Percentiles rank a stretch among this genome's conserved stretches.
These are phyloP conservation scores for Premnoplex brunnescens DNA, from an alignment of 2,797 vertebrate genomes.

Conservation along the genomic window DNA sequence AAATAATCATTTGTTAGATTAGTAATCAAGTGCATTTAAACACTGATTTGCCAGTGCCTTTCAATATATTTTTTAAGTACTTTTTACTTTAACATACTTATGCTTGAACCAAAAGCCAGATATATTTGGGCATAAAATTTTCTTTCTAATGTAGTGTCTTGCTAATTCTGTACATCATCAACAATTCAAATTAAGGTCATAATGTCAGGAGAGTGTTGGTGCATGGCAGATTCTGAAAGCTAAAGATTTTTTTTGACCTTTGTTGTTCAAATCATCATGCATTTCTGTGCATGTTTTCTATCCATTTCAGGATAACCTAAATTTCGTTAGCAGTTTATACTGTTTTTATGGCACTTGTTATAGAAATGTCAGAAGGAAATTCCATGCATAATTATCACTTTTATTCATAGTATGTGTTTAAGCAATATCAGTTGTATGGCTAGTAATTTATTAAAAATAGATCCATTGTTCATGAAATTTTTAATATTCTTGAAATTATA, in stretches of 20 bases:
- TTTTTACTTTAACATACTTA: background rate
- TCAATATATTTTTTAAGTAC: background rate
- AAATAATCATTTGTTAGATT: background rate
- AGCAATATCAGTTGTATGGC: background rate
- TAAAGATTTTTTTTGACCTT: background rate
- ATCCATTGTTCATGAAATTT: background rate
- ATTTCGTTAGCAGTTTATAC: background rate
- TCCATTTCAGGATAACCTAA: background rate
- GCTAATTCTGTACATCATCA: background rate
- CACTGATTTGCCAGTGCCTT: background rate
- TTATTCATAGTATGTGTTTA: background rate
- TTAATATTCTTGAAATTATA: background rate
- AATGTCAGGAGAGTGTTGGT: background rate
- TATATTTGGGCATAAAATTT: background rate
- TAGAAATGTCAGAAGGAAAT: background rate
- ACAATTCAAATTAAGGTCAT: background rate
- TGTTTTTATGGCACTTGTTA: background rate
- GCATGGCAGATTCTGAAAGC: background rate
- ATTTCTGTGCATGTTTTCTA: background rate
- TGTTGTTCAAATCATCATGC: background rate
- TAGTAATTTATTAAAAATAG: background rate
- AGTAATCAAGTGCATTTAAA: slow-evolving; percentile 1
- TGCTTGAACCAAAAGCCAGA: background rate
- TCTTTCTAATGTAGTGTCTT: background rate
- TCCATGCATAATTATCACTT: background rate